Base-by-base conservation (phyloP, 2,888 invertebrate species). In the Heliothis peltigera region DNA sequence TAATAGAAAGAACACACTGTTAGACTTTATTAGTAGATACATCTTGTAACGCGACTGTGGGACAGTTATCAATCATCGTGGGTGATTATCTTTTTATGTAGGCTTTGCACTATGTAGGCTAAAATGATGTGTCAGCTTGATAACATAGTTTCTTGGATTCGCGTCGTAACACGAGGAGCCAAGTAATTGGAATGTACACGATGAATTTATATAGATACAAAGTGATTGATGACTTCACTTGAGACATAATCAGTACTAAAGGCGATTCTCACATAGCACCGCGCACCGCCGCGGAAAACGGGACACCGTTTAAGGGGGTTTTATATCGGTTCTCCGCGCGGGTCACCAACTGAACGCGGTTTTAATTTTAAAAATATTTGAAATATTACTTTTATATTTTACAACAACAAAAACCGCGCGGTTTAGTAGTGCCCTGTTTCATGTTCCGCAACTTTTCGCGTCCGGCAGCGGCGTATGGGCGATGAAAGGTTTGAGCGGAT, bases 41-140 rank as follows among this genome's bases (percentile, higher is more conserved):
- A 25, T 3, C 3, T 25, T 3, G 25, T 39, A n/a, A 25, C 51
- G 61, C 67, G 28, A 19, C 52, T 60, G 32, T 32, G 47, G 21
- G 51, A 74, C 43, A 43, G 62, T 65, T 78, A 78, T 80, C 78
- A 74, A 80, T 74, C 78, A 78, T 67, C 44, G 39, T 3, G 18
- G 44, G 51, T 58, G 46, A 71, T 78, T 56, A 80, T 62, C 63
- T 65, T 53, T 57, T 67, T 70, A 52, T 63, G 68, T 62, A 60
- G 67, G 64, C 61, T 43, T 49, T 55, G 5, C 42, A 35, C 47
- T 39, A 69, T 69, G 51, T 61, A 58, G 59, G 53, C 28, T 58
- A 53, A 21, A n/a, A 60, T 22, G 56, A 64, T 78, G 53, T 46
- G 71, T 55, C 49, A 64, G 3, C 10, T 57, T 48, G 72, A 64